Evolutionary conservation across 2,888 invertebrate genomes (phyloP).

Genomic region (Stenchaetothrips biformis): DNA sequence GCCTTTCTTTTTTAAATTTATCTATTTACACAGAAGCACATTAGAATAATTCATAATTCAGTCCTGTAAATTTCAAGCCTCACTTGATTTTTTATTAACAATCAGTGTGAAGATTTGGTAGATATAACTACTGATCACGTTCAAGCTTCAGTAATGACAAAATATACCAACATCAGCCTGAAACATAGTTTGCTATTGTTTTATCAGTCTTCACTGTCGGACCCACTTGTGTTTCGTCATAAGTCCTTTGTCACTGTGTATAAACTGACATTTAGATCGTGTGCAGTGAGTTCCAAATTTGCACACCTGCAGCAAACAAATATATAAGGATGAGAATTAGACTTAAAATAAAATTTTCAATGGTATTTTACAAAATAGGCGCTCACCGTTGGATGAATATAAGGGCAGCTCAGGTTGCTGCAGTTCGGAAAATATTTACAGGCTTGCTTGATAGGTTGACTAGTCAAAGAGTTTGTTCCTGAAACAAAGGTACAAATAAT

Average conservation of each 20-base stretch:
- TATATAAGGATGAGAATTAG: background rate
- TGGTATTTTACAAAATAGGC: conserved; percentile 27
- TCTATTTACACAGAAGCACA: too few relatives aligned
- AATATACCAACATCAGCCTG: background rate
- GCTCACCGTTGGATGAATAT: conserved; percentile 66
- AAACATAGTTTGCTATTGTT: background rate
- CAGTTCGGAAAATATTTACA: conserved; percentile 89
- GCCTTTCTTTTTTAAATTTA: too few relatives aligned
- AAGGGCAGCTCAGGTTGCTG: conserved; percentile 74
- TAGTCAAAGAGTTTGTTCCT: conserved; percentile 33
- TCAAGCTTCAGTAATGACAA: background rate
- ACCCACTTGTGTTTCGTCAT: conserved; percentile 25
- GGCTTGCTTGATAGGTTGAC: conserved; percentile 34
- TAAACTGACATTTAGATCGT: conserved; percentile 30
- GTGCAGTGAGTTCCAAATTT: conserved; percentile 37
- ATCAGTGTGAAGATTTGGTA: too few relatives aligned
- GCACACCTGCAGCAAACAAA: conserved; percentile 35
- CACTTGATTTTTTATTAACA: too few relatives aligned
- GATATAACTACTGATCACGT: too few relatives aligned
- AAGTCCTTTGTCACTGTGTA: conserved; percentile 20
- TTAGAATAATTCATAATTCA: too few relatives aligned
- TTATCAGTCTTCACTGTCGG: background rate
- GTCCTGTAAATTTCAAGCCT: too few relatives aligned
- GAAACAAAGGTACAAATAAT: conserved; percentile 30
- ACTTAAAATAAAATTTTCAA: too few relatives aligned